These are phyloP conservation scores for Gallinago undulata DNA, from an alignment of 2,113 vertebrate genomes.

Conservation along the genomic window DNA sequence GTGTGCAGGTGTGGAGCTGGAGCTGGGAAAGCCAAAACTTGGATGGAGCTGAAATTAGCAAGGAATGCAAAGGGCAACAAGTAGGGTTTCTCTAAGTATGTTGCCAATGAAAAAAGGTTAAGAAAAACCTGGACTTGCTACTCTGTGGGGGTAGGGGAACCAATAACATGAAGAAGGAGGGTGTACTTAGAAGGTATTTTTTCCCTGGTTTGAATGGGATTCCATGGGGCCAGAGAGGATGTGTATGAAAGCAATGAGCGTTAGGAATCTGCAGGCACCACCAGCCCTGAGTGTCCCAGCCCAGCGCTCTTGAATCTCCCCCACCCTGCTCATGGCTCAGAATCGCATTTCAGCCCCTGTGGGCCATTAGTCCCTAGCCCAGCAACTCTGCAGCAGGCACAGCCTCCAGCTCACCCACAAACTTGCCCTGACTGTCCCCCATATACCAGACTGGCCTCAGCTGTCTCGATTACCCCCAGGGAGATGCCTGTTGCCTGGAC, in stretches of 20 bases:
- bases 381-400: no score
- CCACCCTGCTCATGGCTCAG: accelerated
- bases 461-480: background rate
- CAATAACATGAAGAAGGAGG: accelerated
- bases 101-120: background rate
- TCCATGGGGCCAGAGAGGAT: background rate
- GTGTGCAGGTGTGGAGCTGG: background rate
- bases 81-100: background rate
- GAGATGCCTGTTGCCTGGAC: accelerated
- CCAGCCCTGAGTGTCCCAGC: background rate
- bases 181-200: accelerated
- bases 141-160: accelerated
- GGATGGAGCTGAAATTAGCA: background rate
- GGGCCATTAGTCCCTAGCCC: background rate
- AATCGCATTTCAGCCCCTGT: background rate
- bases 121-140: background rate
- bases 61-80: background rate
- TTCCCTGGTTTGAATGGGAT: background rate
- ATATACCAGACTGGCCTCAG: background rate
- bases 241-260: accelerated
- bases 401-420: background rate
- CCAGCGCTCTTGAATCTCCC: accelerated
- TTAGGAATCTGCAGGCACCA: background rate
- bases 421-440: background rate
- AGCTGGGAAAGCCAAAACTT: background rate